These are phyloP conservation scores for Drosophila pallidifrons DNA, from an alignment of 1,140 invertebrate species.

Conservation along the genomic window DNA sequence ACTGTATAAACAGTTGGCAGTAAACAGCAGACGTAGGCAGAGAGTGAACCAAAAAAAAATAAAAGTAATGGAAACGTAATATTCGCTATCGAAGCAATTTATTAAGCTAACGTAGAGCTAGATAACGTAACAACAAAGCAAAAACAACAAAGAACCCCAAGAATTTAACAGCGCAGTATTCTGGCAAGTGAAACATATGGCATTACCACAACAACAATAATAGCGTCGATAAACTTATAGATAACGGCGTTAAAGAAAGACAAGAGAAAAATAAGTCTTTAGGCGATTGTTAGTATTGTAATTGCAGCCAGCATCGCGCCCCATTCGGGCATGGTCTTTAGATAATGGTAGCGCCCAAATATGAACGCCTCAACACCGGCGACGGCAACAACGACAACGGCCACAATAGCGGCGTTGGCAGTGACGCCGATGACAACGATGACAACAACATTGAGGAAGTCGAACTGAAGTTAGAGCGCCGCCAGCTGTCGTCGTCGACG, in stretches of 20 bases:
- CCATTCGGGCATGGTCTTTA: conserved; percentile 11
- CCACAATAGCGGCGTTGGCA: conserved; percentile 12
- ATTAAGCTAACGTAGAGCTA: conserved; percentile 17
- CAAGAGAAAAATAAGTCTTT: conserved; percentile 1
- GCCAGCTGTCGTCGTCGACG: conserved; percentile 26
- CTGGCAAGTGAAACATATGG: conserved; percentile 41
- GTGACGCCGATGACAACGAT: conserved; percentile 49
- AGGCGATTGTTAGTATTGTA: conserved; percentile 3
- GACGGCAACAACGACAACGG: conserved; percentile 1
- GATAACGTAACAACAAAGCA: conserved; percentile 15
- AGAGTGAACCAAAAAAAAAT: conserved; percentile 13
- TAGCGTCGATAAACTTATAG: conserved; percentile 21
- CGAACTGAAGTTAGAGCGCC: conserved; percentile 53
- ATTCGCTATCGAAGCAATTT: conserved; percentile 29
- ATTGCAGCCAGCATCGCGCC: conserved; percentile 21
- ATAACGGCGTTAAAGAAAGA: conserved; percentile 15
- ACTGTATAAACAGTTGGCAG: conserved; percentile 75
- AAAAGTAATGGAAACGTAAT: conserved; percentile 48
- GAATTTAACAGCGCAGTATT: conserved; percentile 26
- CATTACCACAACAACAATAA: conserved; percentile 20
- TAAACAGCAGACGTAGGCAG: conserved; percentile 37
- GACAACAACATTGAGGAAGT: conserved; percentile 61
- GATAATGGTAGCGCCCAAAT: conserved; percentile 74
- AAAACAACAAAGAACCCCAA: conserved; percentile 1
- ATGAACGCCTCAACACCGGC: conserved; percentile 65